phyloP scores from a whole-genome alignment of 2,113 vertebrate species.

The Tylochromis polylepis region DNA sequence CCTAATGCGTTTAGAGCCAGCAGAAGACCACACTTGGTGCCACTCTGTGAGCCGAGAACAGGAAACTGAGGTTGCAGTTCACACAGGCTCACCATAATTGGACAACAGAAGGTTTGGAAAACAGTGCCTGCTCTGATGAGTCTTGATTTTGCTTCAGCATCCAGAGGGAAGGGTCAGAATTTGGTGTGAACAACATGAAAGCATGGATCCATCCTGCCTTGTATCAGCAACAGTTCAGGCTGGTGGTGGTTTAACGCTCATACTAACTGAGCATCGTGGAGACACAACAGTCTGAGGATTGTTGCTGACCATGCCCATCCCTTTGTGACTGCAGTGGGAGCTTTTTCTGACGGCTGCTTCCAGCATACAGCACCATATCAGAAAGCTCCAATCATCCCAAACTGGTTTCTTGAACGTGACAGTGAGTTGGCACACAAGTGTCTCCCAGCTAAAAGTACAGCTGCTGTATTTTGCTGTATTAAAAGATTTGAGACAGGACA shows the following conservation, averaged over 20 bases:
- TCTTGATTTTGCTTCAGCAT: background rate
- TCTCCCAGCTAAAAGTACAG: too few species aligned
- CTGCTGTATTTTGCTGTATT: too few species aligned
- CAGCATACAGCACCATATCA: too few species aligned
- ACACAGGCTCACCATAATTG: background rate
- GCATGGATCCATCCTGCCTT: background rate
- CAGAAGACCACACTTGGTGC: background rate
- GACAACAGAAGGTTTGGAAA: background rate
- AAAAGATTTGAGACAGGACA: too few species aligned
- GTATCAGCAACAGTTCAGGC: background rate
- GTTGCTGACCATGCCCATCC: background rate
- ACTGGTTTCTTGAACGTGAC: too few species aligned
- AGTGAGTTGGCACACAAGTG: too few species aligned
- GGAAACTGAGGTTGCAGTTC: background rate
- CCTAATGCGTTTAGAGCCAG: background rate
- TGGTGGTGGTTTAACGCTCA: background rate
- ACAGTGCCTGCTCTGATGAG: background rate
- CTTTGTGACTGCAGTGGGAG: background rate
- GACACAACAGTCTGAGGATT: background rate
- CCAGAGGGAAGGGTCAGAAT: background rate
- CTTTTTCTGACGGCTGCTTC: too few species aligned
- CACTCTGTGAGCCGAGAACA: background rate
- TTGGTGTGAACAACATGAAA: background rate
- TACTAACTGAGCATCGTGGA: background rate
- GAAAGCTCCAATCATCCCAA: too few species aligned